Percentiles rank a stretch among this genome's conserved stretches.
Evolutionary conservation across 2,797 vertebrate genomes (phyloP).

Genomic region (Manis pentadactyla): DNA sequence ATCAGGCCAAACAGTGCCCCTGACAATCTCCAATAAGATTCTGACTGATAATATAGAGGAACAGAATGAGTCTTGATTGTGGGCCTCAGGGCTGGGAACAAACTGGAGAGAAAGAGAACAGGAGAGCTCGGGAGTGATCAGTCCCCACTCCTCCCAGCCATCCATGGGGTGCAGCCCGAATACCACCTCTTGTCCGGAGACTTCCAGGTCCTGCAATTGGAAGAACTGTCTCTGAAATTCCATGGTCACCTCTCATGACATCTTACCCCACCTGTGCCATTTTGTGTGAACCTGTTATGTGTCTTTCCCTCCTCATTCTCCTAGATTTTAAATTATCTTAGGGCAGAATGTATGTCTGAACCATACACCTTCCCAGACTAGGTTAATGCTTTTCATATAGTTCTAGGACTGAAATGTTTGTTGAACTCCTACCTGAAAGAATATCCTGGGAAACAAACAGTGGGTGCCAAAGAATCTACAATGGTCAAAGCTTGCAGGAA

Average conservation of each 20-base stretch:
- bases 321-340: constrained; percentile 28
- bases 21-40: constrained; percentile 20
- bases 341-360: background rate
- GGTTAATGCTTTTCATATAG: background rate
- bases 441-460: background rate
- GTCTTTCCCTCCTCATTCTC: constrained; percentile 14
- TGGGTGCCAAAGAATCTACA: background rate
- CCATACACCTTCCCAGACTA: background rate
- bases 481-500: background rate
- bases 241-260: background rate
- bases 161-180: background rate
- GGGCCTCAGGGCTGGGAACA: background rate
- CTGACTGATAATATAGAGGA: constrained; percentile 15
- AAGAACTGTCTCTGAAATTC: background rate
- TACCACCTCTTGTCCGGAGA: background rate
- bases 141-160: background rate
- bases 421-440: background rate
- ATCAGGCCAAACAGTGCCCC: background rate
- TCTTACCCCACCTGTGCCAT: background rate
- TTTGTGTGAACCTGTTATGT: background rate
- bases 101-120: background rate
- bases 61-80: constrained; percentile 14
- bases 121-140: background rate
- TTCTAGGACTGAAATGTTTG: background rate
- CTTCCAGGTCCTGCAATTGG: background rate